Evolutionary conservation across 2,113 vertebrate genomes (phyloP).

Genomic region (Myxocyprinus asiaticus): DNA sequence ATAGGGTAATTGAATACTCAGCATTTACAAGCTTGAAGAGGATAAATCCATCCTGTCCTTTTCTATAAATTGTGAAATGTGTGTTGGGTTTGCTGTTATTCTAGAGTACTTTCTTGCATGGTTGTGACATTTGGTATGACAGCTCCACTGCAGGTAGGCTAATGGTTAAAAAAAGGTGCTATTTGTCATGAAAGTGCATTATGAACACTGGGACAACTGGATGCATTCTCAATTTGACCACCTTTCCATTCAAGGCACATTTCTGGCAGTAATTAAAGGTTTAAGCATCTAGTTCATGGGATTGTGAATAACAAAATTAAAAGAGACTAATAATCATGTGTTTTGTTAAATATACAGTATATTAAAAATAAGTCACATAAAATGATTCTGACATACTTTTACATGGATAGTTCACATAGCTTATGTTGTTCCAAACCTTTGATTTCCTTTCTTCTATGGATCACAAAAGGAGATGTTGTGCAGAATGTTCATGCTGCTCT

Average conservation of each 20-base stretch:
- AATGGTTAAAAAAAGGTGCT: slow-evolving; percentile 35
- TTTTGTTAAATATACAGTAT: no score
- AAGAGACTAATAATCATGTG: no score
- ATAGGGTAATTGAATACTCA: slow-evolving; percentile 78
- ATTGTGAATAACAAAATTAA: no score
- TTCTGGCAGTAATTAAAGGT: background rate
- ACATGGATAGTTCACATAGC: no score
- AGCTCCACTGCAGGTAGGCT: slow-evolving; percentile 16
- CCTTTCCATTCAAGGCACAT: slow-evolving; percentile 15
- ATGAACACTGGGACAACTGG: slow-evolving; percentile 4
- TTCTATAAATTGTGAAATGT: slow-evolving; percentile 78
- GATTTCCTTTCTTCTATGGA: no score
- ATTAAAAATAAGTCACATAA: no score
- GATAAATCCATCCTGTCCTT: slow-evolving; percentile 78
- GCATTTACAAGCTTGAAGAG: slow-evolving; percentile 57
- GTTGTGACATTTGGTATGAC: slow-evolving; percentile 60
- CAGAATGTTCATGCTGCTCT: no score
- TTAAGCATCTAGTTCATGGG: background rate
- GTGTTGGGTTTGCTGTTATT: slow-evolving; percentile 64
- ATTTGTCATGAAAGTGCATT: slow-evolving; percentile 31
- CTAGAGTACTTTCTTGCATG: slow-evolving; percentile 50
- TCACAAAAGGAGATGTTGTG: no score
- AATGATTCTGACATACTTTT: no score
- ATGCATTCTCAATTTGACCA: slow-evolving; percentile 1
- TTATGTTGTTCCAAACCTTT: no score